Conservation (phyloP, 2,113 vertebrate species). For the Alligator sinensis region DNA sequence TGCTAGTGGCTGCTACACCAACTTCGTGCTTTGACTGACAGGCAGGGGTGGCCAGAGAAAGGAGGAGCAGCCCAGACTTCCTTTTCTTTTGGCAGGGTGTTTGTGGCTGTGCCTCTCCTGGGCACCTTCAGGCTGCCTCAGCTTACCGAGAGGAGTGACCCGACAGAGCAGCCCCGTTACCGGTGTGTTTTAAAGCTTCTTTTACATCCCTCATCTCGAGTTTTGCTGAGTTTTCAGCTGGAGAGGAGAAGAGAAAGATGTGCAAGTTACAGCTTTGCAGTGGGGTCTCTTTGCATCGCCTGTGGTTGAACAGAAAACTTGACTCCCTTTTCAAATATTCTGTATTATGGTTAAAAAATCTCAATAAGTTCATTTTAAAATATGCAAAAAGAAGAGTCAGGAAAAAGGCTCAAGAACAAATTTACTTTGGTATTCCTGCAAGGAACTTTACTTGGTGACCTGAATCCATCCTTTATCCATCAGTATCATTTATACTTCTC, state of each 20-base stretch:
- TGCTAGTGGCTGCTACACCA: neutral
- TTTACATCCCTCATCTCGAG: neutral
- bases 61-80: neutral
- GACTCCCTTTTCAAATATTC: neutral
- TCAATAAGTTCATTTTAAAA: neutral
- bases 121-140: neutral
- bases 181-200: neutral
- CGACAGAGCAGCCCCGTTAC: slow-evolving; percentile 9
- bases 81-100: slow-evolving; percentile 8
- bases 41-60: slow-evolving; percentile 9
- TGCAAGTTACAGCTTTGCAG: neutral
- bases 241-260: neutral
- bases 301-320: neutral
- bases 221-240: neutral
- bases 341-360: neutral
- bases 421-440: neutral
- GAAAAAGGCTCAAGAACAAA: neutral
- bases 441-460: neutral
- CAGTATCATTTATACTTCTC: slow-evolving; percentile 12
- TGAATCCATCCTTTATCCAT: slow-evolving; percentile 18
- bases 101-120: neutral
- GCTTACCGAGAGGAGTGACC: neutral
- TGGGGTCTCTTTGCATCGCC: neutral
- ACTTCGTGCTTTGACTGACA: neutral
- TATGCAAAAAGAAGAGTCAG: neutral